Base-by-base conservation (phyloP, 2,797 vertebrate genomes). In the Acanthis flammea region DNA sequence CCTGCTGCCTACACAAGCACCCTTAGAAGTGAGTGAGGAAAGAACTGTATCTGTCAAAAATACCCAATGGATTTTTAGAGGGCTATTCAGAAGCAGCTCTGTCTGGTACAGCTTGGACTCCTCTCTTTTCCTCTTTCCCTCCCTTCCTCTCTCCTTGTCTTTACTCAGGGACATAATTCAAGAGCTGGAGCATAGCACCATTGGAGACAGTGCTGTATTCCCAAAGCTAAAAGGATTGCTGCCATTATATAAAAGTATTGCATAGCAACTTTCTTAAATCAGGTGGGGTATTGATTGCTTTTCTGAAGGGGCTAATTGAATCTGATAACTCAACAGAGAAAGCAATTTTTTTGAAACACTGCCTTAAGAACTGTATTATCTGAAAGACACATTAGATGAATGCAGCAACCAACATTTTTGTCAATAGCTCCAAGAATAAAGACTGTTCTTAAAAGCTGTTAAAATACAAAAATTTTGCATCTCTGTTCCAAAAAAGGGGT, bases 261-360 rank as follows among this genome's bases (percentile, higher is more conserved):
- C 27, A 27, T n/a, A 77, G 67, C 33, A 87, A 77, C 74, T 82
- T 93, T 53, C 91, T 94, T 94, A 80, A 94, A 89, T 83, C 72
- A 74, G 37, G 27, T 73, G 5, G 9, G 10, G 0, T 91, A 94
- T 94, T 0, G 35, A 94, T 91, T 94, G 62, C 48, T 60, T 67
- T 89, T 78, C 57, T 86, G 72, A 91, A 90, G 27, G 57, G 61
- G 19, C 53, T 94, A 85, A 91, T 61, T 87, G 87, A 94, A 94
- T 91, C 68, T 91, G 68, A 86, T 88, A 92, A 60, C 57, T 60
- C 35, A 39, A 62, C 35, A 86, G 19, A 95, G 45, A 19, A 83
- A 81, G n/a, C 41, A 76, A 16, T 79, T 76, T 92, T 92, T 93
- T 93, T 88, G 12, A 79, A 87, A 55, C 12, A 22, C 24, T 94